Percentiles rank a stretch among this genome's conserved stretches.
Conservation (phyloP, 1,140 invertebrate genomes). For the Monomorium pharaonis region DNA sequence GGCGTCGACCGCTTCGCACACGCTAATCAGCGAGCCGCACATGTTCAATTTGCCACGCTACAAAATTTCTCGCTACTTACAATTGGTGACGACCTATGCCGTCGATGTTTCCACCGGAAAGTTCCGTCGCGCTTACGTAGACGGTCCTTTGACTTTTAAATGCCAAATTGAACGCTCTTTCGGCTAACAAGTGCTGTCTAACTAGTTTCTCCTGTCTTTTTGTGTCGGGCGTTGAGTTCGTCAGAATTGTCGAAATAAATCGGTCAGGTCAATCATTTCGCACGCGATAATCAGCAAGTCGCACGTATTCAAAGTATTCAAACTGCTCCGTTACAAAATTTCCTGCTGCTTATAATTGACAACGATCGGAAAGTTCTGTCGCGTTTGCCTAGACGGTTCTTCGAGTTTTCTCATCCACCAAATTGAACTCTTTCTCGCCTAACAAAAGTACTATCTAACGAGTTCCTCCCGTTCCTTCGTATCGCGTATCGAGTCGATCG, state of each 20-base stretch:
- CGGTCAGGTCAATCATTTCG: constrained; percentile 37
- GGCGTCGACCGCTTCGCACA: no score
- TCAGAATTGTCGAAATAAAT: constrained; percentile 46
- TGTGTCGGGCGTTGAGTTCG: constrained; percentile 15
- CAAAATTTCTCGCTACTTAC: no score
- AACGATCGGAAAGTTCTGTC: neutral
- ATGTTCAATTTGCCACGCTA: no score
- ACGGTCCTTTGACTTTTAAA: no score
- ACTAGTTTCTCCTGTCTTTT: constrained; percentile 30
- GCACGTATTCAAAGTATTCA: constrained; percentile 4
- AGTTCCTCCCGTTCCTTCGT: constrained; percentile 28
- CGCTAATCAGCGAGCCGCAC: no score
- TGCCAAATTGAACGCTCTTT: no score
- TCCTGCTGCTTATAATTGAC: constrained; percentile 14
- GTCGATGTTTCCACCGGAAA: no score
- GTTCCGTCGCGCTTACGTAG: no score
- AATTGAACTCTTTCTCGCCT: no score
- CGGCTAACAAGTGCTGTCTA: neutral
- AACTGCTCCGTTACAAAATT: constrained; percentile 20
- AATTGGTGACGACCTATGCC: no score
- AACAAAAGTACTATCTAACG: constrained; percentile 41
- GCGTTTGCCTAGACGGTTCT: no score
- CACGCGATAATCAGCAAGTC: constrained; percentile 45
- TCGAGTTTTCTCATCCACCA: no score
- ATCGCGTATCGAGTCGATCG: constrained; percentile 7